A percentile compares a stretch with the other conserved stretches of the same genome.
Conservation (phyloP, 2,888 invertebrate genomes). For the Lepidochrysops patricia region DNA sequence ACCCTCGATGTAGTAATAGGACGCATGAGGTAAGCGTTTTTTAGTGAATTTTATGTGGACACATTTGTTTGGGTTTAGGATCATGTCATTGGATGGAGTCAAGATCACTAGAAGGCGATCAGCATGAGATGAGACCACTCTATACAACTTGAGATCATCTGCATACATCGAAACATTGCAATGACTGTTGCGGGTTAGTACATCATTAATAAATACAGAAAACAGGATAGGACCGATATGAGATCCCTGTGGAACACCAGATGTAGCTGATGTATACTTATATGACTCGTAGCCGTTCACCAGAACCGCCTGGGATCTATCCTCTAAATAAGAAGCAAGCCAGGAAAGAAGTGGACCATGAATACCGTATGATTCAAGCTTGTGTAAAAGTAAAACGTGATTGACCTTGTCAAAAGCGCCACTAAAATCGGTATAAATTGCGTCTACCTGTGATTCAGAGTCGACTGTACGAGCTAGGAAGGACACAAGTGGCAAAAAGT, state of each 20-base stretch:
- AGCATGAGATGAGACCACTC: not conserved
- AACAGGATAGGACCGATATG: not conserved
- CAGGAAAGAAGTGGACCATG: not conserved
- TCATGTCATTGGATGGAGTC: not conserved
- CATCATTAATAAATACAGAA: not conserved
- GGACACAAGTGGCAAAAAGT: conserved; percentile 8
- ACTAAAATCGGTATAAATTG: conserved; percentile 17
- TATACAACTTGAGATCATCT: not conserved
- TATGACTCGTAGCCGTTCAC: not conserved
- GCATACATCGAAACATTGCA: not conserved
- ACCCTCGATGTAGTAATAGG: not conserved
- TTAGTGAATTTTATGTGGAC: conserved; percentile 3
- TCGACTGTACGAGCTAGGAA: conserved; percentile 11
- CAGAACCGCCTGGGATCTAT: not conserved
- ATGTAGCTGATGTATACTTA: not conserved
- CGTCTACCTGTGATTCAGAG: conserved; percentile 12
- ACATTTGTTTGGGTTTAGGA: not conserved
- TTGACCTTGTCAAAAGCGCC: conserved; percentile 17
- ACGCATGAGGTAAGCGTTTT: not conserved
- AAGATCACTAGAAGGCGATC: not conserved
- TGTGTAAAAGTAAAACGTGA: not conserved
- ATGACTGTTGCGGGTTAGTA: not conserved
- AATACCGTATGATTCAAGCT: not conserved
- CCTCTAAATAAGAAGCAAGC: not conserved
- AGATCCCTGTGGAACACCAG: not conserved